phyloP scores from a whole-genome alignment of 2,797 vertebrate species.

The Poeciliopsis presidionis region DNA sequence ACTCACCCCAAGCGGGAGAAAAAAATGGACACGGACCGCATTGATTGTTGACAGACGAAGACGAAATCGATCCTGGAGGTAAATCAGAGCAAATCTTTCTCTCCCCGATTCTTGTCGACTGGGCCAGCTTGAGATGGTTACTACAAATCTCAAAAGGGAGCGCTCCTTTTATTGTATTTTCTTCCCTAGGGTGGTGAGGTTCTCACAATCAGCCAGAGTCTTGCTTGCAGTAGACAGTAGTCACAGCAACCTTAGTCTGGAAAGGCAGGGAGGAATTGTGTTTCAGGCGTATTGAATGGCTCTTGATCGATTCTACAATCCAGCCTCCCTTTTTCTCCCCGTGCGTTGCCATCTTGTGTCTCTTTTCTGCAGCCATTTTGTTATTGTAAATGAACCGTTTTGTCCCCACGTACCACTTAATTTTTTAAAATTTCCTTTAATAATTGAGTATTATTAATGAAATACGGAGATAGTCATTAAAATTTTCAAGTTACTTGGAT shows the following conservation, averaged over 20 bases:
- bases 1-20: constrained; percentile 39
- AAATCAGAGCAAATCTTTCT: constrained; percentile 36
- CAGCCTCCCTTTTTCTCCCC: background rate
- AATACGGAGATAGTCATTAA: too few relatives aligned
- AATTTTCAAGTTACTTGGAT: background rate
- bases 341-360: background rate
- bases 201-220: background rate
- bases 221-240: background rate
- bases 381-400: background rate
- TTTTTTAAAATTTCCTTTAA: background rate
- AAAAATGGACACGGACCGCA: constrained; percentile 13
- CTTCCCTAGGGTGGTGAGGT: background rate
- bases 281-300: background rate
- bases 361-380: background rate
- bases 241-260: background rate
- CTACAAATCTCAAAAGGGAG: background rate
- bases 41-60: constrained; percentile 57
- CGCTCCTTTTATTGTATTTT: background rate
- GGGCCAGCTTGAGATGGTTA: constrained; percentile 17
- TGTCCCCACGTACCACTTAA: background rate
- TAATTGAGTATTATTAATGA: background rate
- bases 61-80: constrained; percentile 44
- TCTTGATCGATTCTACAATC: background rate
- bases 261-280: background rate
- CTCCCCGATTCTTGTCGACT: constrained; percentile 22